These are phyloP conservation scores for Melanotaenia boesemani DNA, from an alignment of 2,797 vertebrate genomes.

Conservation along the genomic window DNA sequence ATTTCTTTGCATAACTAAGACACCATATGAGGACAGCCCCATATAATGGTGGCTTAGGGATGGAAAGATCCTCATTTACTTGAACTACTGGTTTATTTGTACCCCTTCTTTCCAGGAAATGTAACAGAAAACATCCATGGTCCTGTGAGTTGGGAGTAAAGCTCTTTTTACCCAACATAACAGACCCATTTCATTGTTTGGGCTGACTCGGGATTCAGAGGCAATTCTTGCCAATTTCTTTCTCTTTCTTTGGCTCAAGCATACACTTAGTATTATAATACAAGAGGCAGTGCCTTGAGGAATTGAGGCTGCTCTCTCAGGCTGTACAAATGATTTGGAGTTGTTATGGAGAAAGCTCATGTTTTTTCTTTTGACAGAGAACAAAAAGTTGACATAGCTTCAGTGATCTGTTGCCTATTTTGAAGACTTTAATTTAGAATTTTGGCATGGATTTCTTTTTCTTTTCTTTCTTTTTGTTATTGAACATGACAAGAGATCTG, in stretches of 20 bases:
- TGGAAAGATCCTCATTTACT: conserved; percentile 6
- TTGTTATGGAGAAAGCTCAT: conserved; percentile 14
- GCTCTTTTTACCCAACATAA: conserved; percentile 14
- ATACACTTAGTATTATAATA: conserved; percentile 4
- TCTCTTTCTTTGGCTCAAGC: conserved; percentile 13
- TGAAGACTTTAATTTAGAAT: background rate
- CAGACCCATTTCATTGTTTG: conserved; percentile 1
- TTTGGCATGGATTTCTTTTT: background rate
- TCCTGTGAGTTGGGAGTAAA: conserved; percentile 3
- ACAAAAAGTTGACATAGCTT: background rate
- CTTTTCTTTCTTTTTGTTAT: background rate
- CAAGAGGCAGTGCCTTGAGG: background rate
- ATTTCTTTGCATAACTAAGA: background rate
- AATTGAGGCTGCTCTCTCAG: background rate
- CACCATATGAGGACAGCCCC: conserved; percentile 8
- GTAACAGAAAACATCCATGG: conserved; percentile 3
- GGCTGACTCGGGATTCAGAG: conserved; percentile 21
- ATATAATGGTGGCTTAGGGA: conserved; percentile 5
- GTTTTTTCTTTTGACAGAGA: background rate
- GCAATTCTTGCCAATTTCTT: conserved; percentile 13
- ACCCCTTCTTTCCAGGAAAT: background rate
- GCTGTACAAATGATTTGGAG: conserved; percentile 10
- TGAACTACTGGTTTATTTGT: conserved; percentile 16
- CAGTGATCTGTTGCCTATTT: conserved; percentile 3
- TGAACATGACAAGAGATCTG: background rate